These are phyloP conservation scores for Cyprinodon tularosa DNA, from an alignment of 2,113 vertebrate genomes.

Conservation along the genomic window DNA sequence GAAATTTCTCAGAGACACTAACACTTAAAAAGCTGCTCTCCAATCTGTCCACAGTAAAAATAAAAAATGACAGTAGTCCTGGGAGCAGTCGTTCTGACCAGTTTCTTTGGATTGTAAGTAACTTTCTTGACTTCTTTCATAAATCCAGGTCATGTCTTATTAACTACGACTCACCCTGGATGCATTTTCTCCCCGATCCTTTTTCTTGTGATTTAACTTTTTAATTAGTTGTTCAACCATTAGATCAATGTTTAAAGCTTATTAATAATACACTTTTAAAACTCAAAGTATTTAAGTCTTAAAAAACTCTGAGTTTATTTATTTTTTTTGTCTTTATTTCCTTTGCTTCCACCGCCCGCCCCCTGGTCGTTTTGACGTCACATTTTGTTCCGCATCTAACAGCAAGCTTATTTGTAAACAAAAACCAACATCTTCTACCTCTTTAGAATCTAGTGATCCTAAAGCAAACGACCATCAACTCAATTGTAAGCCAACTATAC, in stretches of 20 bases:
- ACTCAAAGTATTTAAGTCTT: too few species aligned
- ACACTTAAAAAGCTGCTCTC: constrained; percentile 47
- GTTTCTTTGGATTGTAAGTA: constrained; percentile 15
- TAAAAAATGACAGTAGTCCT: constrained; percentile 54
- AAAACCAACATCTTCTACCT: too few species aligned
- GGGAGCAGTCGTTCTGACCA: constrained; percentile 6
- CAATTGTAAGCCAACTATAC: too few species aligned
- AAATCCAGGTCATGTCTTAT: constrained; percentile 20
- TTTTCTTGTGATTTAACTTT: neutral
- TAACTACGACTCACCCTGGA: constrained; percentile 5
- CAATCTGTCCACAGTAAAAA: constrained; percentile 47
- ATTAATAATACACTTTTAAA: neutral
- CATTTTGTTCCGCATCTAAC: too few species aligned
- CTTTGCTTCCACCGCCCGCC: too few species aligned
- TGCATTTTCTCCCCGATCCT: neutral
- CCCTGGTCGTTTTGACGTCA: too few species aligned
- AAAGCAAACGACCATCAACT: too few species aligned
- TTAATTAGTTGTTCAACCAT: neutral
- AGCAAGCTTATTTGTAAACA: too few species aligned
- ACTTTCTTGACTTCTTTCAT: constrained; percentile 25
- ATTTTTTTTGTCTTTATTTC: too few species aligned
- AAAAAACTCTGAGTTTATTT: too few species aligned
- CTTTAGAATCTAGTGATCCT: too few species aligned
- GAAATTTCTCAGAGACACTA: constrained; percentile 60
- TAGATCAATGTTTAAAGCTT: neutral